Percentiles rank a stretch among this genome's conserved stretches.
Evolutionary conservation across 2,888 invertebrate genomes (phyloP).

Genomic region (Hirudinaria manillensis): DNA sequence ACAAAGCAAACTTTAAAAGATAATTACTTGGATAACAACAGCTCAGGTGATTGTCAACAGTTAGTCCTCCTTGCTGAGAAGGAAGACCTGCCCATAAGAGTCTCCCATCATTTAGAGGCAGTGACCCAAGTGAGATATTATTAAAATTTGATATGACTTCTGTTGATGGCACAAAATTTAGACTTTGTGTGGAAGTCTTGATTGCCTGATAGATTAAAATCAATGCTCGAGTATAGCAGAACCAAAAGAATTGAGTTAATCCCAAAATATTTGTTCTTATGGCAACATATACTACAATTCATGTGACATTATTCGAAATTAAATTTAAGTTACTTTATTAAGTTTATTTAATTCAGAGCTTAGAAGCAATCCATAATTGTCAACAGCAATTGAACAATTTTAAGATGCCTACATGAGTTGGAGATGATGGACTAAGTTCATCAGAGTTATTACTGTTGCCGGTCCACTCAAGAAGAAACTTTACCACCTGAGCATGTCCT

Average conservation of each 20-base stretch:
- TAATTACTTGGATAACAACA: constrained; percentile 25
- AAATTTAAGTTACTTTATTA: too few relatives aligned
- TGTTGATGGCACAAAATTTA: constrained; percentile 15
- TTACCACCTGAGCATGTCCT: constrained; percentile 90
- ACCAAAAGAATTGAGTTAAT: too few relatives aligned
- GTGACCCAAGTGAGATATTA: constrained; percentile 2
- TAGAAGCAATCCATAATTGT: too few relatives aligned
- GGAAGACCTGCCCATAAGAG: constrained; percentile 17
- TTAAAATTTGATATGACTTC: constrained; percentile 14
- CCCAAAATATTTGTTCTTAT: too few relatives aligned
- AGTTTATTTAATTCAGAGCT: too few relatives aligned
- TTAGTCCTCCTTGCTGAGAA: constrained; percentile 1
- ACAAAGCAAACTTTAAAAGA: background rate
- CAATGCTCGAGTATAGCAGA: too few relatives aligned
- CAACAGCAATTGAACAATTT: too few relatives aligned
- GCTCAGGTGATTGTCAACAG: constrained; percentile 16
- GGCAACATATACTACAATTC: too few relatives aligned
- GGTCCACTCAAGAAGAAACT: constrained; percentile 76
- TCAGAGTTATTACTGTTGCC: constrained; percentile 34
- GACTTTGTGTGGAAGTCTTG: constrained; percentile 18
- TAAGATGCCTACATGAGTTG: constrained; percentile 30
- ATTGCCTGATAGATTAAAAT: background rate
- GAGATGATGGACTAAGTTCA: constrained; percentile 33
- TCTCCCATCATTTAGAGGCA: constrained; percentile 19
- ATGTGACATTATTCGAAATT: too few relatives aligned